Percentiles rank a stretch among this genome's conserved stretches.
These are phyloP conservation scores for Hydrozoanthus tunicans DNA, from an alignment of 64 coral and sea anemone species.

Conservation along the genomic window DNA sequence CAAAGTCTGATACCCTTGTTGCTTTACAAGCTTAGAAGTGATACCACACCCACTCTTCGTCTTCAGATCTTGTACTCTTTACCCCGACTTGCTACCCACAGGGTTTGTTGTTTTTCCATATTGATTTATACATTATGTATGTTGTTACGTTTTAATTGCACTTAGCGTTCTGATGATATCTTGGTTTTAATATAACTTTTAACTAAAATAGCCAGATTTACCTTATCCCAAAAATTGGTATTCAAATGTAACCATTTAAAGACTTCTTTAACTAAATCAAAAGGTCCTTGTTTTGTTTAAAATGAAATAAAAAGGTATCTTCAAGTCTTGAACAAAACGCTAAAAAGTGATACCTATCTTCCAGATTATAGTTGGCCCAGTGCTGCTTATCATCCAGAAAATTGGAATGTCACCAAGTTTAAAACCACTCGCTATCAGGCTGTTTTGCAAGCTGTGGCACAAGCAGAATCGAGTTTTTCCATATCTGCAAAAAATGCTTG, in stretches of 20 bases:
- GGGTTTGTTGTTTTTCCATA: conserved; percentile 31
- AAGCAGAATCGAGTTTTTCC: conserved; percentile 83
- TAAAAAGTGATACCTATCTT: not conserved
- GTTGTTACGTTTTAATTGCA: not conserved
- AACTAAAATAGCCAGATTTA: too few relatives aligned
- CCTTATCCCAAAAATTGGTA: too few relatives aligned
- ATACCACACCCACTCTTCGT: conserved; percentile 62
- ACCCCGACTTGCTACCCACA: conserved; percentile 85
- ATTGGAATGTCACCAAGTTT: conserved; percentile 64
- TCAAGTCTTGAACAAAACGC: not conserved
- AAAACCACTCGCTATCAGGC: conserved; percentile 70
- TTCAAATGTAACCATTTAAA: too few relatives aligned
- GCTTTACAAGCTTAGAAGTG: conserved; percentile 87
- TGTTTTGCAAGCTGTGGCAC: conserved; percentile 84
- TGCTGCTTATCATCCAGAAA: conserved; percentile 76
- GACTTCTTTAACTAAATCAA: too few relatives aligned
- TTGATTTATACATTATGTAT: not conserved
- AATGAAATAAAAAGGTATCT: too few relatives aligned
- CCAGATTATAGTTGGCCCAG: conserved; percentile 83
- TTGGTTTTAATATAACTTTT: too few relatives aligned
- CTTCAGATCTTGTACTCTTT: conserved; percentile 76
- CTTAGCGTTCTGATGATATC: not conserved
- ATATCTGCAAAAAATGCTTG: conserved; percentile 74
- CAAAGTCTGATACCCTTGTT: conserved; percentile 79
- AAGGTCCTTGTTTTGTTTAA: too few relatives aligned